These are phyloP conservation scores for Hemichromis elongatus DNA, from an alignment of 2,113 vertebrate species.

Conservation along the genomic window DNA sequence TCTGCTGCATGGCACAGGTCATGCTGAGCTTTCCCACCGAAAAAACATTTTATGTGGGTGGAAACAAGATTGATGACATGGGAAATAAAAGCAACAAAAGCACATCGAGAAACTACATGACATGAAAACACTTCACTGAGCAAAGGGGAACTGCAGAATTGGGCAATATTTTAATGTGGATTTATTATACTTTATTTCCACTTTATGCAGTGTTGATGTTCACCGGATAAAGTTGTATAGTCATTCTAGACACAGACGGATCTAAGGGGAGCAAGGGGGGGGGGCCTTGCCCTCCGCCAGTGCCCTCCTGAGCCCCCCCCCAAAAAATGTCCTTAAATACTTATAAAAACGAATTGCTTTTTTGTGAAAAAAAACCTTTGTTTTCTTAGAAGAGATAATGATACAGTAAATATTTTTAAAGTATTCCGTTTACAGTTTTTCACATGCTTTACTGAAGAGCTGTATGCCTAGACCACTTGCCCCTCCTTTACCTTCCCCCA, in stretches of 20 bases:
- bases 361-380: not conserved
- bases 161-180: not conserved
- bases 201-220: not conserved
- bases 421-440: not conserved
- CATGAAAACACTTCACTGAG: not conserved
- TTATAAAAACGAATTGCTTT: not conserved
- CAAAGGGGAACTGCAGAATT: not conserved
- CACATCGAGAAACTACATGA: not conserved
- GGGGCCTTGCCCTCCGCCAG: not conserved
- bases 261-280: not conserved
- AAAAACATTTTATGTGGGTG: not conserved
- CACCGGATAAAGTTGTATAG: not conserved
- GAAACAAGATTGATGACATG: not conserved
- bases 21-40: not conserved
- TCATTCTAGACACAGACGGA: not conserved
- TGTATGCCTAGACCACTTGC: not conserved
- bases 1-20: not conserved
- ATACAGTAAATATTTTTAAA: not conserved
- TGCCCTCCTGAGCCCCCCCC: too few relatives aligned
- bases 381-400: not conserved
- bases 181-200: not conserved
- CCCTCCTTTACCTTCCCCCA: not conserved
- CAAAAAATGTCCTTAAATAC: not conserved
- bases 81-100: not conserved
- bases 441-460: not conserved